A percentile compares a stretch with the other conserved stretches of the same genome.
phyloP scores from a whole-genome alignment of 2,113 vertebrate genomes.

The Cephalopterus ornatus region DNA sequence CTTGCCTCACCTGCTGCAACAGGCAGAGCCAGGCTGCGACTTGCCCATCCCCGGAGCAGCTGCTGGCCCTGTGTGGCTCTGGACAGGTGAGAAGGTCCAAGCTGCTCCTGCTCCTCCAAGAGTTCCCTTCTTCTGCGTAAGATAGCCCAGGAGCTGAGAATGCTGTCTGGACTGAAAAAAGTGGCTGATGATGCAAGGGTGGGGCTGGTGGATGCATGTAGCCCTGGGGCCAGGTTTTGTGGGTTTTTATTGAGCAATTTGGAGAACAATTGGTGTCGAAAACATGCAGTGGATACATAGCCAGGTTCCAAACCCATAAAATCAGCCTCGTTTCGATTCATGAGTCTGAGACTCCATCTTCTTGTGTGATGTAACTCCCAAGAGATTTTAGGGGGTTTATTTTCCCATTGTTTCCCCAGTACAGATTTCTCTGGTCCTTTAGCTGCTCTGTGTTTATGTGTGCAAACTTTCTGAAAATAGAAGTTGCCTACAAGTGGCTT shows the following conservation, averaged over 20 bases:
- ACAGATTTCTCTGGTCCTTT: background rate
- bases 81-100: background rate
- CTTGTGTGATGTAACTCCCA: background rate
- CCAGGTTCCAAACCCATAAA: background rate
- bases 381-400: background rate
- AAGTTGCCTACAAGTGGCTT: fast-evolving
- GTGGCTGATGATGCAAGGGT: background rate
- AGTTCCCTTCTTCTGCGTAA: background rate
- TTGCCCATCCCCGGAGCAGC: background rate
- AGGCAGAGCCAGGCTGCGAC: background rate
- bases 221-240: background rate
- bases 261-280: background rate
- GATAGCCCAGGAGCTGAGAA: background rate
- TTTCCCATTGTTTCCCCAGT: background rate
- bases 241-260: background rate
- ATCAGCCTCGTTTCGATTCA: background rate
- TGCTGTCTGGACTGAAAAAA: background rate
- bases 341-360: fast-evolving
- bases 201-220: background rate
- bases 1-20: background rate
- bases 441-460: fast-evolving
- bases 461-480: background rate
- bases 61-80: background rate
- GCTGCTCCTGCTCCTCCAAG: background rate
- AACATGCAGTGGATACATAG: fast-evolving